Conservation (phyloP, 1,140 invertebrate genomes). For the Mizuhopecten yessoensis region DNA sequence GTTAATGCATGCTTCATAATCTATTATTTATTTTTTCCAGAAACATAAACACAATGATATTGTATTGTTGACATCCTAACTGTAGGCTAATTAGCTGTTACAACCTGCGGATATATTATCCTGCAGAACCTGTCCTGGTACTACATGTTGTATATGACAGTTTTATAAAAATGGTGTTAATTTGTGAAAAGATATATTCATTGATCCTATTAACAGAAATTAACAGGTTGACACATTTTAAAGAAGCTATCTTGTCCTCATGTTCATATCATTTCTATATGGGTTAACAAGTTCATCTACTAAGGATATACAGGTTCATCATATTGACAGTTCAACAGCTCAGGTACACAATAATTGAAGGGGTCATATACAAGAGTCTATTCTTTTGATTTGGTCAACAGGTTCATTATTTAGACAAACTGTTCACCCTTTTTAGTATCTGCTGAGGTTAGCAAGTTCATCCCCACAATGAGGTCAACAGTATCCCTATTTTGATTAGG, state of each 20-base stretch:
- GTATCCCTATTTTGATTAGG: too few species aligned
- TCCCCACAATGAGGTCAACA: too few species aligned
- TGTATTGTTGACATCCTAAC: not conserved
- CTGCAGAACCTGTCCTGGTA: too few species aligned
- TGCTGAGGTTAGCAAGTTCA: too few species aligned
- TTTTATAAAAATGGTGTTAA: not conserved
- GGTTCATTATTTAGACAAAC: too few species aligned
- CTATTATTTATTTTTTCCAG: conserved; percentile 15
- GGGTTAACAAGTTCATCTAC: not conserved
- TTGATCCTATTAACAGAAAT: not conserved
- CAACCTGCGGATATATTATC: too few species aligned
- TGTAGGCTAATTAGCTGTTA: too few species aligned
- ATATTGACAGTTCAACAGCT: not conserved
- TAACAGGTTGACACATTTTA: not conserved
- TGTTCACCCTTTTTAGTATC: too few species aligned
- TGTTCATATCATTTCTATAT: not conserved
- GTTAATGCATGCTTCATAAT: not conserved
- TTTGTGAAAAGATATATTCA: not conserved
- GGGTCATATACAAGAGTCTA: not conserved
- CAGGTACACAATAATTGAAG: too few species aligned
- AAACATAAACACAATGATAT: not conserved
- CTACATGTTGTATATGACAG: too few species aligned
- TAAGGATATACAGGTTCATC: not conserved
- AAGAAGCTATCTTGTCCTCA: not conserved
- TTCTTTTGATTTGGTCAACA: not conserved